A percentile compares a stretch with the other conserved stretches of the same genome.
These are phyloP conservation scores for Eulithis prunata DNA, from an alignment of 2,888 invertebrate species.

Conservation along the genomic window DNA sequence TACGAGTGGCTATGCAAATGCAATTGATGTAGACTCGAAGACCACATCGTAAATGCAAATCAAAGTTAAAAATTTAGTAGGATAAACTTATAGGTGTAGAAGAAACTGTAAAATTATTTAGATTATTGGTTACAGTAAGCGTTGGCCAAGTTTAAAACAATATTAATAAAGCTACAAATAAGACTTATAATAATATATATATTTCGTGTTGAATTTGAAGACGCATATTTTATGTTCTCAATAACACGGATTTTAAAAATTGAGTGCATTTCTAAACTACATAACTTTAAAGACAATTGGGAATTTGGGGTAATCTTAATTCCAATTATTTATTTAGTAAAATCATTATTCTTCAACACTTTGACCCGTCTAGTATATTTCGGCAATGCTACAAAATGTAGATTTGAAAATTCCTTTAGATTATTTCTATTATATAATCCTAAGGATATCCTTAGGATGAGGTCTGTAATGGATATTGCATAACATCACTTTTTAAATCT, in stretches of 20 bases:
- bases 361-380: no score
- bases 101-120: conserved; percentile 17
- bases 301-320: no score
- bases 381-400: no score
- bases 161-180: not conserved
- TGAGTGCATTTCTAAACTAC: no score
- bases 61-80: conserved; percentile 7
- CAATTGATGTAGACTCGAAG: conserved; percentile 19
- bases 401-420: not conserved
- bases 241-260: no score
- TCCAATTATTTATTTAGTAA: no score
- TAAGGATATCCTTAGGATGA: not conserved
- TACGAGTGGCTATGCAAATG: conserved; percentile 16
- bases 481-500: not conserved
- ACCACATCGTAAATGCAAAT: conserved; percentile 23
- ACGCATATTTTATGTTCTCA: conserved; percentile 1
- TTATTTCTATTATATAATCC: not conserved
- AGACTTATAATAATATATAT: no score
- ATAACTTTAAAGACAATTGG: no score
- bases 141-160: not conserved
- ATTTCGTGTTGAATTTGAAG: conserved; percentile 31
- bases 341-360: no score
- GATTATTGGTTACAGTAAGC: not conserved
- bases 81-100: no score
- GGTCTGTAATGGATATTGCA: not conserved